Conservation (phyloP, 2,113 vertebrate species). For the Toxotes jaculatrix region DNA sequence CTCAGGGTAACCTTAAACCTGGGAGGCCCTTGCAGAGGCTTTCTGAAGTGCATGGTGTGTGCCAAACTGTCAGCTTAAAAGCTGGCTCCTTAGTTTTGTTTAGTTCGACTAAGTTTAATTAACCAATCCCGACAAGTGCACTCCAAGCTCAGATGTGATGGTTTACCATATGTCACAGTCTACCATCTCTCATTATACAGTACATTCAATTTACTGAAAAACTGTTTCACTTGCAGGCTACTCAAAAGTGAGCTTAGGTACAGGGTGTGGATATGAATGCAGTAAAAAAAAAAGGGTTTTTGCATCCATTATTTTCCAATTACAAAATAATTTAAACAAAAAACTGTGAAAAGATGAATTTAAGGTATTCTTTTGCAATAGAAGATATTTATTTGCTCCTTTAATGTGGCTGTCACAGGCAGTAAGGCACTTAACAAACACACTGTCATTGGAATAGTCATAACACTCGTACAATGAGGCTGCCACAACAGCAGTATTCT, state of each 20-base stretch:
- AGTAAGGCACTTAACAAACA: neutral
- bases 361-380: neutral
- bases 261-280: too few relatives aligned
- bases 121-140: constrained; percentile 11
- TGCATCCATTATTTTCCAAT: neutral
- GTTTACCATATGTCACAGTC: neutral
- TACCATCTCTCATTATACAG: neutral
- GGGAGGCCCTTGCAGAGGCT: constrained; percentile 1
- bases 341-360: neutral
- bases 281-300: neutral
- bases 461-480: neutral
- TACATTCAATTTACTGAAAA: neutral
- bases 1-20: constrained; percentile 43
- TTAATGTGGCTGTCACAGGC: neutral
- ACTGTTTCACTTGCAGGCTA: neutral
- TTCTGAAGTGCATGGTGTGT: neutral
- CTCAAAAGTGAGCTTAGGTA: neutral
- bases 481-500: neutral
- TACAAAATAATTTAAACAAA: neutral
- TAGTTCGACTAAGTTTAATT: neutral
- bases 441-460: neutral
- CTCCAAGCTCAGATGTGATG: neutral
- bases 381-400: neutral
- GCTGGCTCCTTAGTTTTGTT: neutral
- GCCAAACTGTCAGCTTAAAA: neutral